A percentile compares a stretch with the other conserved stretches of the same genome.
These are phyloP conservation scores for Tenthredo scrophulariae DNA, from an alignment of 2,888 invertebrate genomes.

Conservation along the genomic window DNA sequence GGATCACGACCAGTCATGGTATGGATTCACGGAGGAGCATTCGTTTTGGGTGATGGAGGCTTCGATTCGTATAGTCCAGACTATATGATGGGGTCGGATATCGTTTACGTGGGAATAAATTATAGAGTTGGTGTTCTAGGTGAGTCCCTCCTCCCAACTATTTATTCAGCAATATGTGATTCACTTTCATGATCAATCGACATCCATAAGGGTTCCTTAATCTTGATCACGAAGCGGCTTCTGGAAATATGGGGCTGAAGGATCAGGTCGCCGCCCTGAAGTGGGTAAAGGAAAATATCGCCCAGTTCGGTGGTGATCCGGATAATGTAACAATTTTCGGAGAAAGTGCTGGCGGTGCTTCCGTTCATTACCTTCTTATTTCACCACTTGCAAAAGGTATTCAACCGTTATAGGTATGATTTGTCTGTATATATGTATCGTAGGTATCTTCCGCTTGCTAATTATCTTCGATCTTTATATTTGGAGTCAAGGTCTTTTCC, in stretches of 20 bases:
- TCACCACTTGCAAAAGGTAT: constrained; percentile 68
- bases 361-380: constrained; percentile 62
- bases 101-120: constrained; percentile 31
- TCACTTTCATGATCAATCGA: background rate
- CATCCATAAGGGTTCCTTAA: constrained; percentile 68
- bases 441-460: background rate
- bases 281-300: constrained; percentile 70
- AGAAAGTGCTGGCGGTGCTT: constrained; percentile 64
- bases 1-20: constrained; percentile 43
- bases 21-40: constrained; percentile 44
- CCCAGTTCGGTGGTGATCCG: constrained; percentile 68
- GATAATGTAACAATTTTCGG: constrained; percentile 70
- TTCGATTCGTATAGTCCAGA: constrained; percentile 26
- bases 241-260: constrained; percentile 71
- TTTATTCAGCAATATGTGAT: background rate
- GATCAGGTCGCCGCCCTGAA: constrained; percentile 68
- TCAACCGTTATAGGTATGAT: background rate
- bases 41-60: background rate
- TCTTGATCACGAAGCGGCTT: constrained; percentile 65
- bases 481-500: constrained; percentile 31
- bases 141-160: background rate
- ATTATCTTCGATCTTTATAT: background rate
- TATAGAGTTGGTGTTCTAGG: constrained; percentile 47
- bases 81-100: constrained; percentile 25
- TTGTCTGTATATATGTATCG: background rate